Base-by-base conservation (phyloP, 2,113 vertebrate species). In the Crotalus horridus region DNA sequence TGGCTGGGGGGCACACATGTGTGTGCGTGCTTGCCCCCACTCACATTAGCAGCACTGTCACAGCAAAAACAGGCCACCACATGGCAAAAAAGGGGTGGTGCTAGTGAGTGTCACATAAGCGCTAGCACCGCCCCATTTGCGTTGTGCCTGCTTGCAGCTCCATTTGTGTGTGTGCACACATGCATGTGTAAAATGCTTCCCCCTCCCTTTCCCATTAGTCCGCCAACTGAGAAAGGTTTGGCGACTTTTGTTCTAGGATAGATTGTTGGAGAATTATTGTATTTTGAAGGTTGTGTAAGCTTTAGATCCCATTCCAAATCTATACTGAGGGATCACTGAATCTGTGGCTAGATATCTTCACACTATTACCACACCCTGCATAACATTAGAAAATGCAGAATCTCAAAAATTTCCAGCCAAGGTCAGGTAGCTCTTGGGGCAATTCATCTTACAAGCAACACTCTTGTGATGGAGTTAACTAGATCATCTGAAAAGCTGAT, bases 401-500 rank as follows among this genome's bases (percentile, higher is more conserved):
- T 91, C 69, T 94, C 89, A 92, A 95, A 95, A 92, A 95, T 69
- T 43, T 54, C 59, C 64, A 88, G 61, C 88, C 91, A 95, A 92
- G 85, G 92, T 95, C 43, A 1, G 39, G 29, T 89, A 8, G 0
- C 69, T 94, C 93, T 46, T 1, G 54, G 23, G 94, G 88, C 90
- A 94, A 29, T 89, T 94, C 90, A 29, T 93, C 94, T 91, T 89
- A 95, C 91, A 89, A 95, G 95, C 95, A 96, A 88, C 53, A 94
- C 43, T 89, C 51, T 74, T 90, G 59, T 95, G 92, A 94, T 91
- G 69, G 89, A 69, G 92, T 94, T 93, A 95, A 87, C 86, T 56
- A 88, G 95, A 94, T 86, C 94, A 90, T 94, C 91, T 91, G 88
- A 85, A 95, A 87, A 96, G 61, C 81, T 96, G 94, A 95, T 95